phyloP scores from a whole-genome alignment of 2,888 invertebrate genomes.

The Lypha dubia region DNA sequence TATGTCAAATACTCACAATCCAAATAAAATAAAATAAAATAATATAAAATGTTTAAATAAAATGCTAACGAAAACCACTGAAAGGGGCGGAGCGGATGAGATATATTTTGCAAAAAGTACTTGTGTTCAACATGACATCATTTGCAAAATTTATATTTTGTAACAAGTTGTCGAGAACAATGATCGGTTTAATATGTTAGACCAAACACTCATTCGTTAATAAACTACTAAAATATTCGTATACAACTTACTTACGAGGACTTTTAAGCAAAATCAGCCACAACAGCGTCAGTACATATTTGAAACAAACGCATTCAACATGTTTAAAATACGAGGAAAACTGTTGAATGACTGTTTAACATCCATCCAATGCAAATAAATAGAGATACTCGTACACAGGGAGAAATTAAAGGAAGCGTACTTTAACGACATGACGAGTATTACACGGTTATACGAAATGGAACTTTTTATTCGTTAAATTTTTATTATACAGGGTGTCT shows the following conservation, averaged over 20 bases:
- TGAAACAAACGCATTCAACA: slow-evolving; percentile 42
- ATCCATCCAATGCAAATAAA: slow-evolving; percentile 40
- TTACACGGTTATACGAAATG: no score
- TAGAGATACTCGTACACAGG: slow-evolving; percentile 7
- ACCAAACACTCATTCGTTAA: slow-evolving; percentile 61
- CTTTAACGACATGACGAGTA: background rate
- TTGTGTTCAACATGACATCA: slow-evolving; percentile 66
- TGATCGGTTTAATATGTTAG: slow-evolving; percentile 82
- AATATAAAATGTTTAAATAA: slow-evolving; percentile 36
- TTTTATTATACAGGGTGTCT: no score
- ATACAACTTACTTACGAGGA: slow-evolving; percentile 33
- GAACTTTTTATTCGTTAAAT: no score
- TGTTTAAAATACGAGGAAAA: slow-evolving; percentile 44
- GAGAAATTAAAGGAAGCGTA: background rate
- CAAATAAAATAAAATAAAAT: no score
- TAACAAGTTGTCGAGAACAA: slow-evolving; percentile 80
- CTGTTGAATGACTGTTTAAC: slow-evolving; percentile 52
- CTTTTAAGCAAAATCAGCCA: background rate
- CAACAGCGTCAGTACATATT: slow-evolving; percentile 20
- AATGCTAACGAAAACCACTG: slow-evolving; percentile 10
- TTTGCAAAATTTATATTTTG: slow-evolving; percentile 73
- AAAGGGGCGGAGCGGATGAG: background rate
- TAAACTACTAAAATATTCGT: slow-evolving; percentile 48
- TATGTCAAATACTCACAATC: slow-evolving; percentile 39
- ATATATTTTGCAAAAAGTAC: slow-evolving; percentile 33